Percentiles rank a stretch among this genome's conserved stretches.
Evolutionary conservation across 2,797 vertebrate species (phyloP).

Genomic region (Varecia variegata): DNA sequence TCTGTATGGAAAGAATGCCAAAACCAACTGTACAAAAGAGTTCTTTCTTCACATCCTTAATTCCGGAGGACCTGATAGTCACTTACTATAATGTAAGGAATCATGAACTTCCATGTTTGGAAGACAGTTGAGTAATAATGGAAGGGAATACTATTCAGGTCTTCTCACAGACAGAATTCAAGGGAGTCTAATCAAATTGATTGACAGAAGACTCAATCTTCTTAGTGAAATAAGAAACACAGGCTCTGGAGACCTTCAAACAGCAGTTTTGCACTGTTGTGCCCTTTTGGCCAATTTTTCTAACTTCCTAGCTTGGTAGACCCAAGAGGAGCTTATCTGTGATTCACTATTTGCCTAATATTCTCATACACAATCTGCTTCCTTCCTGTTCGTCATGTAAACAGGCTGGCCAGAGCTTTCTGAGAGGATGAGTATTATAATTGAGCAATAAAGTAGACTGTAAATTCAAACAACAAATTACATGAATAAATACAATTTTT

Average conservation of each 20-base stretch:
- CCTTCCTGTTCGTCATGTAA: not conserved
- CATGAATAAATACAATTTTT: not conserved
- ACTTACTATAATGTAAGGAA: conserved; percentile 28
- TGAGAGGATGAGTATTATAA: not conserved
- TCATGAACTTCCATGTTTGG: conserved; percentile 37
- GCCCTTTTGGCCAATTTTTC: not conserved
- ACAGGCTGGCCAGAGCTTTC: not conserved
- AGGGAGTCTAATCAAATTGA: not conserved
- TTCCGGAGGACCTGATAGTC: conserved; percentile 43
- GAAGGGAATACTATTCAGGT: not conserved
- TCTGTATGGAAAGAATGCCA: conserved; percentile 54
- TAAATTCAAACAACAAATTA: not conserved
- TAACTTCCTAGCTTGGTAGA: not conserved
- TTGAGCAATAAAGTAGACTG: not conserved
- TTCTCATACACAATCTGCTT: not conserved
- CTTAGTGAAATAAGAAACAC: conserved; percentile 16
- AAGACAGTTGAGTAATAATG: not conserved
- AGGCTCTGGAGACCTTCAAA: not conserved
- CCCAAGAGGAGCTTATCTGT: not conserved
- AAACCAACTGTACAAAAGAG: conserved; percentile 54
- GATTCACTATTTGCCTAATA: not conserved
- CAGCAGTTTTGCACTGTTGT: not conserved
- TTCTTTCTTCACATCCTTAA: conserved; percentile 59
- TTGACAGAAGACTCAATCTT: not conserved
- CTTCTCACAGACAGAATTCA: conserved; percentile 13